phyloP scores from a whole-genome alignment of 2,888 invertebrate species.

The Odontocerum albicorne region DNA sequence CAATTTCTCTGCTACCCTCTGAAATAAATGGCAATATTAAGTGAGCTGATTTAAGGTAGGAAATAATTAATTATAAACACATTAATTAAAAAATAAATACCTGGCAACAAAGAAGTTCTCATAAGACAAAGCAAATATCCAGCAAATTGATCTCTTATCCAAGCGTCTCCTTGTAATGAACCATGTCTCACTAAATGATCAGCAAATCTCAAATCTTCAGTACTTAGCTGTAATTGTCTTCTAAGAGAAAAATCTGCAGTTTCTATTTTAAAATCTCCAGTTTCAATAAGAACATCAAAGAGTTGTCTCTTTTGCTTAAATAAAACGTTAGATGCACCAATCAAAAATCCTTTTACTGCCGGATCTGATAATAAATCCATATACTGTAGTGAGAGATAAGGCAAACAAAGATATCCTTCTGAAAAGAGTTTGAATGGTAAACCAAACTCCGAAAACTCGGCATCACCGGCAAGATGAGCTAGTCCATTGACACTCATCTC shows the following conservation, averaged over 20 bases:
- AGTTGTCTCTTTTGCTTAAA: constrained; percentile 94
- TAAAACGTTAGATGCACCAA: constrained; percentile 98
- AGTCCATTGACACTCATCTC: constrained; percentile 68
- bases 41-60: neutral
- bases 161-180: constrained; percentile 86
- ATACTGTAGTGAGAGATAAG: constrained; percentile 93
- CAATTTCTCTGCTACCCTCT: constrained; percentile 79
- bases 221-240: constrained; percentile 83
- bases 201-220: constrained; percentile 94
- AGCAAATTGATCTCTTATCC: constrained; percentile 94
- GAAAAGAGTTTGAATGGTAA: constrained; percentile 86
- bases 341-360: constrained; percentile 82
- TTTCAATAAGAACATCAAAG: constrained; percentile 90
- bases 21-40: neutral
- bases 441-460: constrained; percentile 76
- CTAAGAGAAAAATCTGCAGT: constrained; percentile 77
- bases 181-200: constrained; percentile 83
- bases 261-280: constrained; percentile 85
- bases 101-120: constrained; percentile 74
- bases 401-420: constrained; percentile 91
- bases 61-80: constrained; percentile 1
- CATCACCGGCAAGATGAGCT: constrained; percentile 65
- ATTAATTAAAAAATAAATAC: constrained; percentile 39
- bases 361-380: constrained; percentile 88
- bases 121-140: constrained; percentile 81